Evolutionary conservation across 2,888 invertebrate species (phyloP).

Genomic region (Ellobium chinense): DNA sequence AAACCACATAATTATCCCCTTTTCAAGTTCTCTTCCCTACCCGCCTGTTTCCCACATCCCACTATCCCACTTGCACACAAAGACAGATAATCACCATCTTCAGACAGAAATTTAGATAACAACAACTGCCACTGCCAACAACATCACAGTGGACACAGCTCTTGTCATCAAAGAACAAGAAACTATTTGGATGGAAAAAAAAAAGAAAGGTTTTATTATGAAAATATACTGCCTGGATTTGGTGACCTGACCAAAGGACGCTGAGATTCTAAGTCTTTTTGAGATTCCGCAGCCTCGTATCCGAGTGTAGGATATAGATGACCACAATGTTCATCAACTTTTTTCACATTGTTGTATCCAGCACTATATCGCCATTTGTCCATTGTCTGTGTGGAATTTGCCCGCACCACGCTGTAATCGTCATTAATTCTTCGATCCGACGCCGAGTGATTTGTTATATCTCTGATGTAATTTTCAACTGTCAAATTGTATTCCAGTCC

Average conservation of each 20-base stretch:
- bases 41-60: no score
- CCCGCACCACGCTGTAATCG: not conserved
- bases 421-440: not conserved
- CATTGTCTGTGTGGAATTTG: conserved; percentile 3
- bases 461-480: not conserved
- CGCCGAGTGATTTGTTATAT: not conserved
- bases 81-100: no score
- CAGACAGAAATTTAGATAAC: no score
- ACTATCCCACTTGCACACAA: no score
- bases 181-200: no score
- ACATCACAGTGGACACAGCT: no score
- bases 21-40: no score
- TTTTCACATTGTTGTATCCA: not conserved
- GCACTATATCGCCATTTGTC: conserved; percentile 19
- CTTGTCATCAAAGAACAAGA: no score
- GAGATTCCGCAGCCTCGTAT: not conserved
- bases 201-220: no score
- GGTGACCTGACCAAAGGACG: not conserved
- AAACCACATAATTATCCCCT: no score
- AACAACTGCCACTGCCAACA: no score
- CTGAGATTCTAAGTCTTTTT: conserved; percentile 16
- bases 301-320: conserved; percentile 17
- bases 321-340: conserved; percentile 1
- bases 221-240: not conserved
- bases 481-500: conserved; percentile 1